Evolutionary conservation across 1,140 invertebrate species (phyloP).

Genomic region (Diuraphis noxia): DNA sequence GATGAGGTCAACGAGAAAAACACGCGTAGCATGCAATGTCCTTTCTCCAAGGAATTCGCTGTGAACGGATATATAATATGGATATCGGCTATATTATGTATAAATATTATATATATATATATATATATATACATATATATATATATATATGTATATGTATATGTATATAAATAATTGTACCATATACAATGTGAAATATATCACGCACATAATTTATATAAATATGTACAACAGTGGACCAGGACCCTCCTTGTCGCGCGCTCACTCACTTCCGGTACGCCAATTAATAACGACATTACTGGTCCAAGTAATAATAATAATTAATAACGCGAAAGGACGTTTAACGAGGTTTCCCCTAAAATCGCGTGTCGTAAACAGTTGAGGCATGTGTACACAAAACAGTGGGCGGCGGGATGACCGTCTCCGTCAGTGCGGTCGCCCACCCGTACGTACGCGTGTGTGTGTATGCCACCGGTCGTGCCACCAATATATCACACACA

Average conservation of each 20-base stretch:
- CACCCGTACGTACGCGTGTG: neutral
- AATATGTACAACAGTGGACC: neutral
- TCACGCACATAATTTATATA: neutral
- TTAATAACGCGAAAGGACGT: slow-evolving; percentile 45
- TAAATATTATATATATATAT: neutral
- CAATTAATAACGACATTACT: slow-evolving; percentile 20
- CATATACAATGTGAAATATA: slow-evolving; percentile 9
- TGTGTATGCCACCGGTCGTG: neutral
- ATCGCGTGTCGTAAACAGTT: slow-evolving; percentile 33
- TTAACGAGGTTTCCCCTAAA: slow-evolving; percentile 35
- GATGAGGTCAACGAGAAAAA: neutral
- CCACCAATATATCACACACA: slow-evolving; percentile 28
- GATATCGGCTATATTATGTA: slow-evolving; percentile 11
- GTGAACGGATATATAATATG: neutral
- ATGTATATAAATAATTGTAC: too few relatives aligned
- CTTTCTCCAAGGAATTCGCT: slow-evolving; percentile 13
- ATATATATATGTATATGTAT: too few relatives aligned
- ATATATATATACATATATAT: too few relatives aligned
- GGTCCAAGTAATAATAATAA: slow-evolving; percentile 34
- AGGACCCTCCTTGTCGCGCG: neutral
- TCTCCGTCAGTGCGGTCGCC: neutral
- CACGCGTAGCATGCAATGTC: neutral
- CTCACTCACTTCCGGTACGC: slow-evolving; percentile 12
- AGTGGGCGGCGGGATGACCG: neutral
- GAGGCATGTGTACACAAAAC: neutral